Evolutionary conservation across 2,113 vertebrate species (phyloP).

Genomic region (Barnardius zonarius): DNA sequence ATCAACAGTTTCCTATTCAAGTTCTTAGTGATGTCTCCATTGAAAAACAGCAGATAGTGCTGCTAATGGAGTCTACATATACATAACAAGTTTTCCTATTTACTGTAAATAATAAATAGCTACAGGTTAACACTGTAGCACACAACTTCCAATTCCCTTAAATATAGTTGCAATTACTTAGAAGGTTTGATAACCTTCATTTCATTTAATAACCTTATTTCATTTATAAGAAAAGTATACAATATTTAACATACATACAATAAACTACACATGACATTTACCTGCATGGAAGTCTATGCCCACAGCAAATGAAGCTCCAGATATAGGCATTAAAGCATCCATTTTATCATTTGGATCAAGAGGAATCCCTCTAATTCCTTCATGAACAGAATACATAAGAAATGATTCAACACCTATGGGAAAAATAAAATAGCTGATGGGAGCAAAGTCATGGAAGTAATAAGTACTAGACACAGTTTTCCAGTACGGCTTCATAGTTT

Average conservation of each 20-base stretch:
- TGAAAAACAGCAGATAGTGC: background rate
- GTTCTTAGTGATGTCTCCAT: background rate
- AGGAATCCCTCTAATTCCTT: constrained; percentile 92
- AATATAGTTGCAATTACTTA: background rate
- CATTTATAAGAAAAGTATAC: background rate
- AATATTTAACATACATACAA: background rate
- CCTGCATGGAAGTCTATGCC: constrained; percentile 98
- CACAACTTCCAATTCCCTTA: background rate
- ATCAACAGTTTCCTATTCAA: background rate
- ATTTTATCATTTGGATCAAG: constrained; percentile 91
- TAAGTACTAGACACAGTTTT: rapidly evolving
- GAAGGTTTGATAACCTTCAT: background rate
- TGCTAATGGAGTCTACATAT: background rate
- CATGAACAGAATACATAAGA: constrained; percentile 96
- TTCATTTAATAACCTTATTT: background rate
- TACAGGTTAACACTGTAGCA: background rate
- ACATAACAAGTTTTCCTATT: background rate
- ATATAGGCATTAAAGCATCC: constrained; percentile 95
- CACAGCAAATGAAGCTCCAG: constrained; percentile 93
- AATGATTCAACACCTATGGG: constrained; percentile 91
- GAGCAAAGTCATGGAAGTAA: background rate
- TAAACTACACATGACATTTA: constrained; percentile 41
- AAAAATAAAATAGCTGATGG: background rate
- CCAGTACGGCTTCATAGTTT: background rate
- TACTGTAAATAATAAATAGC: background rate